Evolutionary conservation across 2,113 vertebrate genomes (phyloP).

Genomic region (Pycnonotus jocosus): DNA sequence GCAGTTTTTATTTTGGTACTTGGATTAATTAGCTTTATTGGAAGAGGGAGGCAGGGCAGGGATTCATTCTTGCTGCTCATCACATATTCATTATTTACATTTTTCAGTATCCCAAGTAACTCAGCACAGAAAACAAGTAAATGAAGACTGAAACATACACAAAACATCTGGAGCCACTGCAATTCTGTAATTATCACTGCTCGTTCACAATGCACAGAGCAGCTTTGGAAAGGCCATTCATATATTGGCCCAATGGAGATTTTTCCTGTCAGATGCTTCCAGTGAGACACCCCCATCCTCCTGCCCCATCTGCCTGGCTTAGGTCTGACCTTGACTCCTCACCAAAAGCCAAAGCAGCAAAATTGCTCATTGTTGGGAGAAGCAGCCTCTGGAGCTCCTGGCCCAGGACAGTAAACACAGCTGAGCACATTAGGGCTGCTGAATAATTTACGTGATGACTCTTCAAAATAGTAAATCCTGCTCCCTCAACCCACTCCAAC

Average conservation of each 20-base stretch:
- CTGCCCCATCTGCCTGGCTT: background rate
- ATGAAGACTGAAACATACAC: background rate
- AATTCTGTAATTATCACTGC: background rate
- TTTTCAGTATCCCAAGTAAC: constrained; percentile 39
- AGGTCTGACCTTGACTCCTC: background rate
- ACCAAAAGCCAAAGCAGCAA: background rate
- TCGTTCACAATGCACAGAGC: background rate
- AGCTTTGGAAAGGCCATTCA: background rate
- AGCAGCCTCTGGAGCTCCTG: background rate
- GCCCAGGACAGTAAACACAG: background rate
- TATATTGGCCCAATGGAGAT: background rate
- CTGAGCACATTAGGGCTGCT: background rate
- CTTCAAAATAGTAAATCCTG: background rate
- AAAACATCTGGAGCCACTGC: constrained; percentile 31
- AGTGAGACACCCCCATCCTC: accelerated
- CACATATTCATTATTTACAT: constrained; percentile 33
- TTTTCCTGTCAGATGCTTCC: background rate
- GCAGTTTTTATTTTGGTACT: constrained; percentile 60
- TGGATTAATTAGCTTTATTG: constrained; percentile 51
- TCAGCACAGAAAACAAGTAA: constrained; percentile 32
- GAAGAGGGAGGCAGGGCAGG: background rate
- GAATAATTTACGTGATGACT: background rate
- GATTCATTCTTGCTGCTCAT: constrained; percentile 43
- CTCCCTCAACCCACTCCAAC: background rate
- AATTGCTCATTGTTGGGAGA: background rate